These are phyloP conservation scores for Elanus axillaris DNA, from an alignment of 2,113 vertebrate species.

Conservation along the genomic window DNA sequence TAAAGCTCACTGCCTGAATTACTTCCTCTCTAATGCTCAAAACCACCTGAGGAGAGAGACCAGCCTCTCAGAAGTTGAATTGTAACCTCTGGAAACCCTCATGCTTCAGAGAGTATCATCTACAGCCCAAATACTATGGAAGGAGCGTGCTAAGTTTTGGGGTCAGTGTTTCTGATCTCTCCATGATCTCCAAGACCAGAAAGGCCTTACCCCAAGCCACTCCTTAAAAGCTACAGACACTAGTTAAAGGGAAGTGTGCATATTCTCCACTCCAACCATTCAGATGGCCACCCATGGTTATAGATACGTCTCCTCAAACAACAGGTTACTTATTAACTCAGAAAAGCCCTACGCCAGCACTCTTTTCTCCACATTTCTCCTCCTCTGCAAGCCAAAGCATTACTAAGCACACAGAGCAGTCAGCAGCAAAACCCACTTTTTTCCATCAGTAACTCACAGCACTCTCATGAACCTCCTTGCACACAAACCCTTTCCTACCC, in stretches of 20 bases:
- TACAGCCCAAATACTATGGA: background rate
- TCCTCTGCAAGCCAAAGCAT: background rate
- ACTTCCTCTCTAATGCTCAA: background rate
- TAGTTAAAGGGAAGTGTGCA: background rate
- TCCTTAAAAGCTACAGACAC: background rate
- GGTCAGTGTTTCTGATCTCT: background rate
- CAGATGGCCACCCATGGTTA: background rate
- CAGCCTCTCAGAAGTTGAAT: background rate
- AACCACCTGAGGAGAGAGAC: background rate
- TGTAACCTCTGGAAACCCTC: background rate
- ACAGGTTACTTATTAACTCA: background rate
- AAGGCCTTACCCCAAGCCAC: background rate
- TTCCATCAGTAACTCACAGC: background rate
- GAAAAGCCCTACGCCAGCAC: background rate
- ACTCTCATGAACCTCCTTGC: background rate
- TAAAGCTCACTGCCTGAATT: background rate
- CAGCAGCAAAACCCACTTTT: background rate
- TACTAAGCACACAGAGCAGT: background rate
- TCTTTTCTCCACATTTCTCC: background rate
- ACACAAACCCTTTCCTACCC: background rate
- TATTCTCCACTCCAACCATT: background rate
- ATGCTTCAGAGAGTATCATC: background rate
- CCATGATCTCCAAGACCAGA: background rate
- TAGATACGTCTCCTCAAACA: background rate
- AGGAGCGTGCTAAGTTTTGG: background rate